Conservation (phyloP, 2,888 invertebrate species). For the Brachylomia viminalis region DNA sequence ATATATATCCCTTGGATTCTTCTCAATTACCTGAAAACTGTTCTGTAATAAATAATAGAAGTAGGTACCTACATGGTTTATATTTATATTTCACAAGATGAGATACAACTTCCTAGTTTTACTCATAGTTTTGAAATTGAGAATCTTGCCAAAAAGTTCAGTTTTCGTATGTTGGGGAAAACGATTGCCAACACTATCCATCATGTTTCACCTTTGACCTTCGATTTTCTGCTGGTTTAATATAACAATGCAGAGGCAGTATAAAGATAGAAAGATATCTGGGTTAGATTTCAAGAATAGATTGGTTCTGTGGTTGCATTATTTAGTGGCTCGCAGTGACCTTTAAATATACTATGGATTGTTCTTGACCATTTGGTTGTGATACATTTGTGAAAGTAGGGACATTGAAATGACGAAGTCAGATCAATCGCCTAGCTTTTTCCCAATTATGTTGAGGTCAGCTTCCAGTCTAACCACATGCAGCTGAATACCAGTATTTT, state of each 20-base stretch:
- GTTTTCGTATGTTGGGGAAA: slow-evolving; percentile 43
- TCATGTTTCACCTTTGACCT: slow-evolving; percentile 44
- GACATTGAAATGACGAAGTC: neutral
- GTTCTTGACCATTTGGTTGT: neutral
- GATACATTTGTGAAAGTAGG: no score
- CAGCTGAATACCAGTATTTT: no score
- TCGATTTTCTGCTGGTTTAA: slow-evolving; percentile 31
- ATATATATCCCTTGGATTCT: neutral
- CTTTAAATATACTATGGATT: neutral
- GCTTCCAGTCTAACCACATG: no score
- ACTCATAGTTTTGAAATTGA: slow-evolving; percentile 60
- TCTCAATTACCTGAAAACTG: neutral
- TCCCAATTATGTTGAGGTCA: no score
- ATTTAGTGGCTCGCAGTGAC: slow-evolving; percentile 7
- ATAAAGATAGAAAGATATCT: slow-evolving; percentile 7
- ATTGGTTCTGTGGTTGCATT: slow-evolving; percentile 7
- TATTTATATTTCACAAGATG: slow-evolving; percentile 36
- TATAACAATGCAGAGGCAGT: neutral
- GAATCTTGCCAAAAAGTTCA: slow-evolving; percentile 52
- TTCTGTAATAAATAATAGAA: slow-evolving; percentile 6
- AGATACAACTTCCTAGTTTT: slow-evolving; percentile 40
- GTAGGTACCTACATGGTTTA: neutral
- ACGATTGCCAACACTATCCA: slow-evolving; percentile 52
- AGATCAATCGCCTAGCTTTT: no score
- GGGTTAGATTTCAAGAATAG: slow-evolving; percentile 14